phyloP scores from a whole-genome alignment of 1,140 invertebrate genomes.

The Semibalanus balanoides region DNA sequence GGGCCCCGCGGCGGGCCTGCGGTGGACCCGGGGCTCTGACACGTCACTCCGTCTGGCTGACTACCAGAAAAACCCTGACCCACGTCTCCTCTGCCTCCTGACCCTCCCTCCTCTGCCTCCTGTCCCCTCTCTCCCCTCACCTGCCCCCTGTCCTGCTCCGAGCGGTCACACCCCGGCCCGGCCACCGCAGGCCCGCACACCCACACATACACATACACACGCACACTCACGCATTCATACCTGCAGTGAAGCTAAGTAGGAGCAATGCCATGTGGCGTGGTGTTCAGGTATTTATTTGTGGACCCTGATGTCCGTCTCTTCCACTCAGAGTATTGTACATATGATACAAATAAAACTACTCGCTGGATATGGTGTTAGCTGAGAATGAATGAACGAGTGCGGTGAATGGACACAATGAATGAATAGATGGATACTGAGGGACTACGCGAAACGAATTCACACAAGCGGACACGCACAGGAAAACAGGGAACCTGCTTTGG shows the following conservation, averaged over 20 bases:
- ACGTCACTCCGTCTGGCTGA: no score
- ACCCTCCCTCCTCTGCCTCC: neutral
- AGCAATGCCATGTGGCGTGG: neutral
- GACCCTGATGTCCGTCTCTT: neutral
- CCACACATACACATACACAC: constrained; percentile 4
- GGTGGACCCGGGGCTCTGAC: neutral
- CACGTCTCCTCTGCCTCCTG: neutral
- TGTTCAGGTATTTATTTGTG: constrained; percentile 2
- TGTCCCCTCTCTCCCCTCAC: neutral
- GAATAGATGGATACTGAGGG: no score
- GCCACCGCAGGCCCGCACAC: no score
- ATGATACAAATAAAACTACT: constrained; percentile 1
- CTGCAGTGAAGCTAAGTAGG: neutral
- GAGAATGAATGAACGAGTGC: no score
- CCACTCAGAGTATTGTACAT: neutral
- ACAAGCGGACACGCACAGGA: no score
- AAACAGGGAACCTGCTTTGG: no score
- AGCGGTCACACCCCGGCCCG: neutral
- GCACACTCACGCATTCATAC: neutral
- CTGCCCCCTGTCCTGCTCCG: no score
- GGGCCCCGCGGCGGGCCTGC: no score
- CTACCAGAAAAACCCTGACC: neutral
- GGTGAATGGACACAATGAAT: no score
- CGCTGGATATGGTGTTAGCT: neutral
- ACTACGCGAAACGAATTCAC: no score